A percentile compares a stretch with the other conserved stretches of the same genome.
Conservation (phyloP, 2,113 vertebrate genomes). For the Cinclus mexicanus region DNA sequence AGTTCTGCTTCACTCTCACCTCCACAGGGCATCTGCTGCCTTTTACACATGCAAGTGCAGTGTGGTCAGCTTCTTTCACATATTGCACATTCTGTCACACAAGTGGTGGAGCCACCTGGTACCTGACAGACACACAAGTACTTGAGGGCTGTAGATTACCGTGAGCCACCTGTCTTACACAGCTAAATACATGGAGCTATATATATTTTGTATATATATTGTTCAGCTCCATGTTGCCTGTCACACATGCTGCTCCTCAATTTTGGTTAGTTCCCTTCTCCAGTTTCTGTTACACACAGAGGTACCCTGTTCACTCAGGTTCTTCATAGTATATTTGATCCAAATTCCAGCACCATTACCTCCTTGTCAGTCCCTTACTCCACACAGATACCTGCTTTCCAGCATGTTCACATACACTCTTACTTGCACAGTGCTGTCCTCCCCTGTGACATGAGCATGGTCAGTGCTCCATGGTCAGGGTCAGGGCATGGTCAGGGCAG, state of each 20-base stretch:
- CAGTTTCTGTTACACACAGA: not conserved
- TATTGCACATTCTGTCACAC: not conserved
- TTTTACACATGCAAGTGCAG: accelerated
- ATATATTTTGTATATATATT: not conserved
- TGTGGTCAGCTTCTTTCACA: not conserved
- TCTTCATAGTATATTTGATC: not conserved
- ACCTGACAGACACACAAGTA: not conserved
- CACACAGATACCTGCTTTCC: not conserved
- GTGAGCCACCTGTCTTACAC: not conserved
- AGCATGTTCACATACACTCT: not conserved
- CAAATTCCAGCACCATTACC: not conserved
- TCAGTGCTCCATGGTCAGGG: not conserved
- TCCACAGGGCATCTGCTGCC: not conserved
- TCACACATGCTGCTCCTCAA: not conserved
- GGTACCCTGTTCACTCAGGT: not conserved
- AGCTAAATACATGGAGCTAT: not conserved
- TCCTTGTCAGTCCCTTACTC: not conserved
- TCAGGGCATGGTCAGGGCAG: too few relatives aligned
- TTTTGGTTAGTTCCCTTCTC: not conserved
- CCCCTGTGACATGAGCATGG: not conserved
- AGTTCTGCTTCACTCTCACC: not conserved
- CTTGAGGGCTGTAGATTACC: not conserved
- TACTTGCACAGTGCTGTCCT: not conserved
- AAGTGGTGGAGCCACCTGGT: not conserved
- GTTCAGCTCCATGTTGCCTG: not conserved